Base-by-base conservation (phyloP, 35 echinoderm and acorn worm species). In the Anneissia japonica region DNA sequence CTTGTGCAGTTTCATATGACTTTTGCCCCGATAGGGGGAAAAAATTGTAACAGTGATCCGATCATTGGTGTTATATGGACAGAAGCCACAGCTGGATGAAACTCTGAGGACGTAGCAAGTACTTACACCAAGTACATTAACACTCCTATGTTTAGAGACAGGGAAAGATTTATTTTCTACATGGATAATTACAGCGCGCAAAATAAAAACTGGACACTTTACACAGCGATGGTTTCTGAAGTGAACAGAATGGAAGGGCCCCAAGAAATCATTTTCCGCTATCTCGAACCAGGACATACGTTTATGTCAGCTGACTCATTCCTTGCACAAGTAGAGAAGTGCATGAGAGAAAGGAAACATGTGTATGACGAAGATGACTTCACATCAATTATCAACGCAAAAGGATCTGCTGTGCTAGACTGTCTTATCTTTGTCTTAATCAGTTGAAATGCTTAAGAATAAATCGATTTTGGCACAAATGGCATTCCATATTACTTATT, bases 181-280 rank as follows among this genome's bases (percentile, higher is more conserved):
- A 75, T 73, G 55, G 55, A 74, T 73, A 85, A 85, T 37, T 85
- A 64, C 33, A 74, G 31, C 16, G 83, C 16, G 12, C 83, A 85
- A 46, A 85, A 85, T 30, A 85, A 85, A 37, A 74, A 85, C 37
- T 85, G 83, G 64, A 85, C 83, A 39, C 14, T 85, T 36, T 85
- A 37, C 29, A 85, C 83, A 3, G 33, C 36, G 7, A 31, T 87
- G 35, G 36, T 46, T 11, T 4, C 29, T 77, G 76, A 77, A 46
- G 85, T 87, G 0, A 87, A 87, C 13, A 30, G 40, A 33, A 0
- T 11, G 0, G 85, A 43, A 30, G 74, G 74, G 1, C 85, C 74
- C 4, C 30, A 87, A 26, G 76, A 77, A 41, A 79, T 32, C 32
- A 76, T 76, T 5, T 11, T 76, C 34, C 7, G 74, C 7, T 76